Conservation (phyloP, 2,888 invertebrate species). For the Amphipoea lucens region DNA sequence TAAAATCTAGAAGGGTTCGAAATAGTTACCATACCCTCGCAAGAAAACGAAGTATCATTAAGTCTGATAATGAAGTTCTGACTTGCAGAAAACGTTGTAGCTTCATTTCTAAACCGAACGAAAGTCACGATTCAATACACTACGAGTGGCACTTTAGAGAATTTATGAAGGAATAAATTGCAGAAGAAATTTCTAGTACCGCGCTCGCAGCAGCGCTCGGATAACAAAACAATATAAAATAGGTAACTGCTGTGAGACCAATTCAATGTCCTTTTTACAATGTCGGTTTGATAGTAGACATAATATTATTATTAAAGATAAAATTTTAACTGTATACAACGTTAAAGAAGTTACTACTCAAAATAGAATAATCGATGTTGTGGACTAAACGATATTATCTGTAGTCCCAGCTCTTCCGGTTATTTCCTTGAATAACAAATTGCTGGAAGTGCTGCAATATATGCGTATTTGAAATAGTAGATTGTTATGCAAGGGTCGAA, state of each 20-base stretch:
- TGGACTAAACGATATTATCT: background rate
- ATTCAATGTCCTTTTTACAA: background rate
- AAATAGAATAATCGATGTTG: background rate
- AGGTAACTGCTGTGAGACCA: conserved; percentile 1
- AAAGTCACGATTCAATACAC: conserved; percentile 48
- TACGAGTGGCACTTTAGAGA: conserved; percentile 28
- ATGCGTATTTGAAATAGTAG: conserved; percentile 27
- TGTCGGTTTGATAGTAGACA: background rate
- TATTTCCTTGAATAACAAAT: conserved; percentile 3
- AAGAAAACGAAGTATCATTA: conserved; percentile 42
- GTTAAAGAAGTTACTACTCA: background rate
- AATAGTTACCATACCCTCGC: conserved; percentile 18
- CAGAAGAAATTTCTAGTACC: conserved; percentile 18
- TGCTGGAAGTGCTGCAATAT: background rate
- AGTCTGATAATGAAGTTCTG: conserved; percentile 54
- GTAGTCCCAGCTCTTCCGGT: background rate
- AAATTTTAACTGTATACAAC: conserved; percentile 3
- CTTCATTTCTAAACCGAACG: conserved; percentile 35
- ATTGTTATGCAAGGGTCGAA: too few species aligned
- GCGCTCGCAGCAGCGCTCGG: background rate
- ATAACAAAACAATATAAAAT: conserved; percentile 29
- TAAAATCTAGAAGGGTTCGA: background rate
- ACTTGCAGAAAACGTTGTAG: conserved; percentile 58
- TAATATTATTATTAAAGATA: background rate
- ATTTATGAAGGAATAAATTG: conserved; percentile 34